Conservation (phyloP, 1,140 invertebrate genomes). For the Ceratina australensis region DNA sequence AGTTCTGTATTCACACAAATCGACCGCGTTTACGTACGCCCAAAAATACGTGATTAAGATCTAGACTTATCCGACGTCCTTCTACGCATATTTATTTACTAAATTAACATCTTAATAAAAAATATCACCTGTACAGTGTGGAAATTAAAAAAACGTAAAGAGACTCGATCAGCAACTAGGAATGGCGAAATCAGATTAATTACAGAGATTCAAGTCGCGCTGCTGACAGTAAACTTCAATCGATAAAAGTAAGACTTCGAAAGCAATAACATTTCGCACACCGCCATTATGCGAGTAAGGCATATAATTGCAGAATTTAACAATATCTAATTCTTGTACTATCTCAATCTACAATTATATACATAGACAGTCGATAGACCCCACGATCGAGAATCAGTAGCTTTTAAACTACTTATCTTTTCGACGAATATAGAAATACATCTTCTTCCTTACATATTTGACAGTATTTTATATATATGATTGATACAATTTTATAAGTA, state of each 20-base stretch:
- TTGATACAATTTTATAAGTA: background rate
- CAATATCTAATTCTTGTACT: too few species aligned
- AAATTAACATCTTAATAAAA: background rate
- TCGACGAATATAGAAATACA: slow-evolving; percentile 12
- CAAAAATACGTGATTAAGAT: slow-evolving; percentile 11
- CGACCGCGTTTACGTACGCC: background rate
- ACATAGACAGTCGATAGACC: too few species aligned
- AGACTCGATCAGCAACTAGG: background rate
- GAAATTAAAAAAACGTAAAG: background rate
- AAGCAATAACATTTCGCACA: too few species aligned
- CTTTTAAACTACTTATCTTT: too few species aligned
- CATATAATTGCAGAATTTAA: too few species aligned
- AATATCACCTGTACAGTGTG: background rate
- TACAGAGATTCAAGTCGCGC: background rate
- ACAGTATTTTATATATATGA: background rate
- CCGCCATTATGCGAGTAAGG: too few species aligned
- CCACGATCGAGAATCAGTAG: too few species aligned
- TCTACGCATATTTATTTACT: background rate
- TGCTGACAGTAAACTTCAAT: background rate
- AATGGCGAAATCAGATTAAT: background rate
- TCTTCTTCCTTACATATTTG: background rate
- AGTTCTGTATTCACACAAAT: slow-evolving; percentile 16
- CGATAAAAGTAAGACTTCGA: background rate
- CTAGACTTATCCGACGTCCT: slow-evolving; percentile 5
- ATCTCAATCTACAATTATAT: too few species aligned